A percentile compares a stretch with the other conserved stretches of the same genome.
Evolutionary conservation across 1,140 invertebrate species (phyloP).

Genomic region (Probaryconus sp.): DNA sequence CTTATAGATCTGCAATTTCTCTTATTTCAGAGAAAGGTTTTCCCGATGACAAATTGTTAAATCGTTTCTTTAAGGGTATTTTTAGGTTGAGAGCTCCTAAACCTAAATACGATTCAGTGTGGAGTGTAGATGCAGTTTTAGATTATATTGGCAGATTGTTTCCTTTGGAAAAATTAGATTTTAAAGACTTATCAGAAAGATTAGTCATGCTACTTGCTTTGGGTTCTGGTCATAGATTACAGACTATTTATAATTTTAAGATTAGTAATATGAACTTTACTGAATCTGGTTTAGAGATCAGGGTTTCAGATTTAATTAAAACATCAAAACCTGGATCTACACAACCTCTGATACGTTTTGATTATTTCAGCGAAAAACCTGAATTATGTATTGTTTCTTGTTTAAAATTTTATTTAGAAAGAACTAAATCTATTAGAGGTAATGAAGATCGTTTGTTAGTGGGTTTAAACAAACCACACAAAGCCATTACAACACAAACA

Average conservation of each 20-base stretch:
- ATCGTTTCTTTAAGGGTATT: slow-evolving; percentile 56
- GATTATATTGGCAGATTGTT: slow-evolving; percentile 17
- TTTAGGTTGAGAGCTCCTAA: slow-evolving; percentile 42
- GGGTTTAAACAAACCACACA: no score
- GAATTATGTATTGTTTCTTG: no score
- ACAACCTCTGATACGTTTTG: not conserved
- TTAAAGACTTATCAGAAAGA: slow-evolving; percentile 10
- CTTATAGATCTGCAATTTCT: slow-evolving; percentile 25
- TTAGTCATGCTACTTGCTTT: slow-evolving; percentile 3
- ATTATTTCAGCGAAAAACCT: no score
- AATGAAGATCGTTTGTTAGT: no score
- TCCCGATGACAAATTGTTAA: slow-evolving; percentile 24
- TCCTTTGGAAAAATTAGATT: not conserved
- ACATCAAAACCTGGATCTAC: slow-evolving; percentile 2
- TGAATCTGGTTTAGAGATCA: not conserved
- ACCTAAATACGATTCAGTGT: slow-evolving; percentile 51
- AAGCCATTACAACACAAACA: no score
- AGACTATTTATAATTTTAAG: slow-evolving; percentile 29
- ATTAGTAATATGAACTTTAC: slow-evolving; percentile 29
- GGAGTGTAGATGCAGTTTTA: slow-evolving; percentile 44
- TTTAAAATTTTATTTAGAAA: no score
- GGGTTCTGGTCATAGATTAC: slow-evolving; percentile 23
- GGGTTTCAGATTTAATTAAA: slow-evolving; percentile 25
- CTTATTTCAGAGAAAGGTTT: no score
- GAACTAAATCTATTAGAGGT: no score